Conservation (phyloP, 2,888 invertebrate genomes). For the Trileptium ribeirensis region DNA sequence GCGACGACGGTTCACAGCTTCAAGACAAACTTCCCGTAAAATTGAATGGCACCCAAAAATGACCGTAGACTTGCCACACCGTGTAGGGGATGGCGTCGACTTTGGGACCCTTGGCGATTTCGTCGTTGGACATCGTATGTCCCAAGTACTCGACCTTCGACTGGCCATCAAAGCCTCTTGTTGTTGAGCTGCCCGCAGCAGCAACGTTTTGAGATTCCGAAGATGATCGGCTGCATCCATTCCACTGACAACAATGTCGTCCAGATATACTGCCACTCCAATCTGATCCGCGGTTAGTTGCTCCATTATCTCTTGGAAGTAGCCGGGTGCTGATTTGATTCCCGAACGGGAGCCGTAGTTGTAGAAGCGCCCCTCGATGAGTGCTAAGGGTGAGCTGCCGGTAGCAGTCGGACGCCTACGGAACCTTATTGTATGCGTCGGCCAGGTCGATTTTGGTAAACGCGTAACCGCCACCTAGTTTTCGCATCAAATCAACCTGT, state of each 20-base stretch:
- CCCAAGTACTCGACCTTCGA: background rate
- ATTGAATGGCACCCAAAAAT: background rate
- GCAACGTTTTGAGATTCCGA: background rate
- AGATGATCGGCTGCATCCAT: background rate
- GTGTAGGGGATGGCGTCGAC: slow-evolving; percentile 27
- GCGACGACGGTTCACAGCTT: background rate
- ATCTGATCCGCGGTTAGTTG: slow-evolving; percentile 26
- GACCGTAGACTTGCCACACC: background rate
- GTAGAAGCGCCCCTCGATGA: slow-evolving; percentile 26
- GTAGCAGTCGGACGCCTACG: background rate
- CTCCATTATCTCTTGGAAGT: slow-evolving; percentile 28
- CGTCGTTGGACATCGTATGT: slow-evolving; percentile 17
- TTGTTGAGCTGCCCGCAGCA: slow-evolving; percentile 26
- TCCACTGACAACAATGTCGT: slow-evolving; percentile 13
- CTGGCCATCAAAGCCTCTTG: slow-evolving; percentile 22
- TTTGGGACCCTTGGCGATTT: slow-evolving; percentile 23
- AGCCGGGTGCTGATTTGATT: slow-evolving; percentile 21
- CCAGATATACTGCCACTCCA: slow-evolving; percentile 27
- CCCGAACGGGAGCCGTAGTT: slow-evolving; percentile 25
- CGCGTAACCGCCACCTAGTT: slow-evolving; percentile 4
- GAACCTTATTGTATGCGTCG: background rate
- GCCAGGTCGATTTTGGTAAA: background rate
- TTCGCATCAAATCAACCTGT: background rate
- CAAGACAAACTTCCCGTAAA: background rate
- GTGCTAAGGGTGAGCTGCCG: slow-evolving; percentile 17